These are phyloP conservation scores for Odontophorus gujanensis DNA, from an alignment of 2,113 vertebrate species.

Conservation along the genomic window DNA sequence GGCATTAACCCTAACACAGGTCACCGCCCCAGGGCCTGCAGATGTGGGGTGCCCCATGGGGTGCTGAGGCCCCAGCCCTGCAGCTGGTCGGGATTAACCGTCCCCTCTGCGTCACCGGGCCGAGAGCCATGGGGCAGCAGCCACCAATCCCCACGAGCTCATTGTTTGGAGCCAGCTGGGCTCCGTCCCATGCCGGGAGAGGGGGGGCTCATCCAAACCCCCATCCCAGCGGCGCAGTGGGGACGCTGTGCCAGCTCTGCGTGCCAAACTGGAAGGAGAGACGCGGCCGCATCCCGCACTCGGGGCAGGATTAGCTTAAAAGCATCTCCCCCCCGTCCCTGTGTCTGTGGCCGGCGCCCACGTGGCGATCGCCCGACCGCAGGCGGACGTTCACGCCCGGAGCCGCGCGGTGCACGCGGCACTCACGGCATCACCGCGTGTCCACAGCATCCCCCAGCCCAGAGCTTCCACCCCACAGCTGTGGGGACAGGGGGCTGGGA, in stretches of 20 bases:
- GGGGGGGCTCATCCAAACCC: not conserved
- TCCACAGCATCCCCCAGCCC: not conserved
- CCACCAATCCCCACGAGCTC: fast-evolving
- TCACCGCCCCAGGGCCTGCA: not conserved
- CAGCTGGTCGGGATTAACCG: not conserved
- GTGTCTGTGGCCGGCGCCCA: not conserved
- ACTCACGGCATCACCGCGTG: not conserved
- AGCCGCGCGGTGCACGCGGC: not conserved
- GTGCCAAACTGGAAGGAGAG: not conserved
- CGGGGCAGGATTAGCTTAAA: not conserved
- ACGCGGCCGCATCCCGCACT: not conserved
- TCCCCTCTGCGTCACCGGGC: not conserved
- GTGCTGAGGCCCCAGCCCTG: not conserved
- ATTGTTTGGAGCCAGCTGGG: not conserved
- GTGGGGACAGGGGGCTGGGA: no score
- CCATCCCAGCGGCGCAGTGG: fast-evolving
- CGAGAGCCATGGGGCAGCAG: not conserved
- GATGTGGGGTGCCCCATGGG: fast-evolving
- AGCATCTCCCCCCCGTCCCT: not conserved
- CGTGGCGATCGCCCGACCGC: not conserved
- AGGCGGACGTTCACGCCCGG: fast-evolving
- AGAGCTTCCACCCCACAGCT: fast-evolving
- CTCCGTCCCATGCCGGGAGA: fast-evolving
- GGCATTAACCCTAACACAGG: no score
- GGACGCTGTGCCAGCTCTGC: not conserved